Evolutionary conservation across 2,797 vertebrate genomes (phyloP), one percentile per base, ranked within the genome.

Genomic region (Remorina albescens): DNA sequence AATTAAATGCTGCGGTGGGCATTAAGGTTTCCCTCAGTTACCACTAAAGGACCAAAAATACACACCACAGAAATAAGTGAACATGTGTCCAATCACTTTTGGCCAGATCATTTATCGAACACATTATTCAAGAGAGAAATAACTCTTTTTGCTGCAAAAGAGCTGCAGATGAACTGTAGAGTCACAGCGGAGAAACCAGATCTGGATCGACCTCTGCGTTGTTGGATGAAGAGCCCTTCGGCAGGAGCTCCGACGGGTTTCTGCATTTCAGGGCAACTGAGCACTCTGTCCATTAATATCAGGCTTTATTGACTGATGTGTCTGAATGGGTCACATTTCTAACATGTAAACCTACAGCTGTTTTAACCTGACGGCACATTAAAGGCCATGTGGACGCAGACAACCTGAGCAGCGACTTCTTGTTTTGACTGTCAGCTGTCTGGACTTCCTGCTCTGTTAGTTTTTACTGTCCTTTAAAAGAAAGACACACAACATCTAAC

Each of bases 181-280:
- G 65, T 66, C 74, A 67, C 57, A 71, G 59, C 67, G 62, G 61
- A 59, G 61, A 39, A 66, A 42, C n/a, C 68, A 57, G 71, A 80
- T 76, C 68, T 57, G 75, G 44, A 37, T 28, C 59, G 25, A 25
- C 65, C 42, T 74, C 63, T 7, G n/a, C 49, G 32, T 21, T 53
- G 65, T 51, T 6, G 63, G 39, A 2, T 83, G 49, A 80, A 74
- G 71, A 63, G 71, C 42, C 4, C 41, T 71, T 36, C 0, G 32
- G 36, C 54, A 8, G 55, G 34, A 58, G 42, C 34, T 67, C 36
- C 44, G 63, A 71, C 37, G 42, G 72, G 58, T 80, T 64, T 67
- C 36, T 62, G 47, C 44, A 32, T 68, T 66, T 54, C 15, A 25
- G 37, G 23, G 21, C 16, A 3, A n/a, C 58, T 51, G 46, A 59